phyloP scores from a whole-genome alignment of 2,797 vertebrate species.

The Channallabes apus region DNA sequence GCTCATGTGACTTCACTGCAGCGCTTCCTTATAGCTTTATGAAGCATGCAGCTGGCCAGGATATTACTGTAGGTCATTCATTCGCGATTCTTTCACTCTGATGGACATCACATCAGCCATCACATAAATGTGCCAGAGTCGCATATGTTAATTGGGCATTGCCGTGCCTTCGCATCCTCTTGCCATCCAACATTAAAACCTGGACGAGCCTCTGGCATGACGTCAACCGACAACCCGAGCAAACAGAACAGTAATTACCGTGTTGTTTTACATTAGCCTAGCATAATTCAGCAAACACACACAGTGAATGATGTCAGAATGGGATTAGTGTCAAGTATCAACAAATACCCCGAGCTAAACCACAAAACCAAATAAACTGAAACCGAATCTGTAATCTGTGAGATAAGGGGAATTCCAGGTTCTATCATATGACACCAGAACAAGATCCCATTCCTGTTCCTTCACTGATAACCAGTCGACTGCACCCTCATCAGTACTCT shows the following conservation, averaged over 20 bases:
- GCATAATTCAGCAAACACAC: not conserved
- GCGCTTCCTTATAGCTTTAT: not conserved
- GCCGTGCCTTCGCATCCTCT: not conserved
- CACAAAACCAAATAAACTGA: not conserved
- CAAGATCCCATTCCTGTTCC: not conserved
- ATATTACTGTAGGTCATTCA: not conserved
- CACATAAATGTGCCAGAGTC: not conserved
- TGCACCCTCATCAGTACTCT: not conserved
- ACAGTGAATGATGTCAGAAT: not conserved
- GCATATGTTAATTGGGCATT: not conserved
- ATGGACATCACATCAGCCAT: not conserved
- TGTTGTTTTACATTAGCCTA: not conserved
- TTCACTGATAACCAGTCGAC: not conserved
- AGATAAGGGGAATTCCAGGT: conserved; percentile 11
- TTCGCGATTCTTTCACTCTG: not conserved
- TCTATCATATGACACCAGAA: not conserved
- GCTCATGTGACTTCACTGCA: not conserved
- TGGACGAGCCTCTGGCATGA: not conserved
- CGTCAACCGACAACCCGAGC: not conserved
- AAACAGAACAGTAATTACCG: not conserved
- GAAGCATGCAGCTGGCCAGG: not conserved
- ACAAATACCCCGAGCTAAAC: not conserved
- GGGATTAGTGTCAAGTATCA: not conserved
- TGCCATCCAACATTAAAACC: not conserved
- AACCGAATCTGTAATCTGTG: not conserved